Evolutionary conservation across 2,888 invertebrate species (phyloP), one percentile per base, ranked within the genome.

Genomic region (Sminthurides aquaticus): DNA sequence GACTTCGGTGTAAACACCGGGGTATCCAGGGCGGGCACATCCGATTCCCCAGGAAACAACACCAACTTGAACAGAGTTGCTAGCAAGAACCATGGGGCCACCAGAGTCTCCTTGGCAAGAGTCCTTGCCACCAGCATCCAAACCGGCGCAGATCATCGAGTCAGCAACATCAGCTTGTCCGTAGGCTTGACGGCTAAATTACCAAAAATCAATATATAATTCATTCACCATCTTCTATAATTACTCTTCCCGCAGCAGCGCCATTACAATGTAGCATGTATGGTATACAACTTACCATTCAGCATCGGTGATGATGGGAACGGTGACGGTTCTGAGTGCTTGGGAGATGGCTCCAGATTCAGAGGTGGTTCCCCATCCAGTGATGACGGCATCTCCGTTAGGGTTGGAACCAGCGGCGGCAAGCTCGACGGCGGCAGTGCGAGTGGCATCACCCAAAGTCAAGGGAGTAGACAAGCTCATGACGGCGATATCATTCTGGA

Each of bases 91-190:
- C 55, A 55, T 3, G 20, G 55, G 55, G 55, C 55, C 55, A 55
- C 55, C 55, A 55, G 55, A 55, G 55, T 55, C 55, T 55, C 2
- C 54, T 22, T 22, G 54, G 54, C 60, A 60, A 28, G 27, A 26
- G 54, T 60, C 60, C 54, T 60, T 60, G 26, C 60, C 60, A 29
- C 60, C 60, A 25, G 26, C 29, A 11, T 8, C n/a, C 2, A 29
- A 2, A 28, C 54, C 60, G 3, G 60, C 60, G 60, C 60, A 60
- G 60, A 60, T 52, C 60, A 60, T 60, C 20, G 20, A 20, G 20
- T 60, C 60, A 22, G 28, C 2, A 29, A 60, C n/a, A n/a, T 49
- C 0, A 27, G n/a, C 48, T 24, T 15, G 26, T 2, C 18, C 26
- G 26, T 59, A 59, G 15, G 59, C 59, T 3, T 15, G 1, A 49